Evolutionary conservation across 2,797 vertebrate genomes (phyloP).

Genomic region (Pseudopleuronectes americanus): DNA sequence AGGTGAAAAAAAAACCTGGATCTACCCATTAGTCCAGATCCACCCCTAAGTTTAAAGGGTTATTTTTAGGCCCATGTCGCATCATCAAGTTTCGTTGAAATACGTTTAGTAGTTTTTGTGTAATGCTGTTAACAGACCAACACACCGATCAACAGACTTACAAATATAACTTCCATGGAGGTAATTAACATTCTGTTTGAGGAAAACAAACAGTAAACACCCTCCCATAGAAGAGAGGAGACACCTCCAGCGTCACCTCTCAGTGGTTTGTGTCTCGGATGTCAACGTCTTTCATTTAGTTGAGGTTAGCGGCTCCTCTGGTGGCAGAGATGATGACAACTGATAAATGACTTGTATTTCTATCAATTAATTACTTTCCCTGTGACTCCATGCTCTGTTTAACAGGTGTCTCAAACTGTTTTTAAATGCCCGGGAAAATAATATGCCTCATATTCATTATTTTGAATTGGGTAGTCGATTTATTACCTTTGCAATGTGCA

Average conservation of each 20-base stretch:
- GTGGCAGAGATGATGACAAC: not conserved
- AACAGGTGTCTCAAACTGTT: constrained; percentile 13
- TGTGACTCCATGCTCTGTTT: constrained; percentile 5
- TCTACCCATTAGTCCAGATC: too few relatives aligned
- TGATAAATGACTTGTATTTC: constrained; percentile 1
- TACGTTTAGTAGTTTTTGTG: too few relatives aligned
- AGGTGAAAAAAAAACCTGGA: too few relatives aligned
- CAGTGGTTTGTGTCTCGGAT: not conserved
- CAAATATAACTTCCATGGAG: too few relatives aligned
- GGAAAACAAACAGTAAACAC: not conserved
- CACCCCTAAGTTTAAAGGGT: too few relatives aligned
- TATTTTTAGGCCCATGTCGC: too few relatives aligned
- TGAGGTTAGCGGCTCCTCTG: not conserved
- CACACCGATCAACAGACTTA: too few relatives aligned
- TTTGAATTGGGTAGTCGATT: constrained; percentile 1
- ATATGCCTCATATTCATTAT: constrained; percentile 4
- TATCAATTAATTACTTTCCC: constrained; percentile 37
- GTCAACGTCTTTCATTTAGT: constrained; percentile 19
- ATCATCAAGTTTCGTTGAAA: too few relatives aligned
- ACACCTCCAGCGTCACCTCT: not conserved
- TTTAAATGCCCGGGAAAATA: constrained; percentile 40
- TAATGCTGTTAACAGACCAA: too few relatives aligned
- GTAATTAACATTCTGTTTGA: not conserved
- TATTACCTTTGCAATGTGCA: not conserved
- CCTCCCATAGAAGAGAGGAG: too few relatives aligned